Conservation (phyloP, 2,888 invertebrate genomes). For the Stenurella melanura region DNA sequence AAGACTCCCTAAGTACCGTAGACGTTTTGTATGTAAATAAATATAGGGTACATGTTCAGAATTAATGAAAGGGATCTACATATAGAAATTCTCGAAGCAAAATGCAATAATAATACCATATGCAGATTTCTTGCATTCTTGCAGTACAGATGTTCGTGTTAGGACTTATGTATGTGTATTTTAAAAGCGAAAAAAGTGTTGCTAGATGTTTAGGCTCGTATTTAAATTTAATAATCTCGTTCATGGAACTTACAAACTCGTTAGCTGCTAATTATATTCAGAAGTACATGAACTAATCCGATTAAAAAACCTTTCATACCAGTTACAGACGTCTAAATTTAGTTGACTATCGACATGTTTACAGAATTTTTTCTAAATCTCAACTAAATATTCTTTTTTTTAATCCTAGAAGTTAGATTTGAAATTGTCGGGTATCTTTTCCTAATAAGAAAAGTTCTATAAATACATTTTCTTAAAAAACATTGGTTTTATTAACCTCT, state of each 20-base stretch:
- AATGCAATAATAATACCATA: constrained; percentile 9
- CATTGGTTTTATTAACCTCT: too few species aligned
- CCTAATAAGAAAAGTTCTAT: too few species aligned
- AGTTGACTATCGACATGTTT: too few species aligned
- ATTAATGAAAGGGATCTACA: constrained; percentile 34
- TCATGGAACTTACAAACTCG: background rate
- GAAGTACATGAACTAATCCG: too few species aligned
- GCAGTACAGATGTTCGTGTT: constrained; percentile 4
- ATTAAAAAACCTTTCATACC: too few species aligned
- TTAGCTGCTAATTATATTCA: too few species aligned
- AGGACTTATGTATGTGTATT: constrained; percentile 1
- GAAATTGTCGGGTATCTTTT: too few species aligned
- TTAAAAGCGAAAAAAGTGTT: background rate
- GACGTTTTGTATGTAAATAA: constrained; percentile 28
- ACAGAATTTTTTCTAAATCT: too few species aligned
- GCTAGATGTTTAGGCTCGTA: background rate
- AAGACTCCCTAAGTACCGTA: constrained; percentile 28
- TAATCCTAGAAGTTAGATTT: too few species aligned
- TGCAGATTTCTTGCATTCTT: constrained; percentile 21
- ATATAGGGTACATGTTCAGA: constrained; percentile 13
- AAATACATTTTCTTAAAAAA: too few species aligned
- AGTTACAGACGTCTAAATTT: too few species aligned
- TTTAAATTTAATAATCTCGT: background rate
- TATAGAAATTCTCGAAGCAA: constrained; percentile 14
- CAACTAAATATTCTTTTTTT: too few species aligned